A percentile compares a stretch with the other conserved stretches of the same genome.
These are phyloP conservation scores for Drosophila pseudoananassae DNA, from an alignment of 1,140 invertebrate genomes.

Conservation along the genomic window DNA sequence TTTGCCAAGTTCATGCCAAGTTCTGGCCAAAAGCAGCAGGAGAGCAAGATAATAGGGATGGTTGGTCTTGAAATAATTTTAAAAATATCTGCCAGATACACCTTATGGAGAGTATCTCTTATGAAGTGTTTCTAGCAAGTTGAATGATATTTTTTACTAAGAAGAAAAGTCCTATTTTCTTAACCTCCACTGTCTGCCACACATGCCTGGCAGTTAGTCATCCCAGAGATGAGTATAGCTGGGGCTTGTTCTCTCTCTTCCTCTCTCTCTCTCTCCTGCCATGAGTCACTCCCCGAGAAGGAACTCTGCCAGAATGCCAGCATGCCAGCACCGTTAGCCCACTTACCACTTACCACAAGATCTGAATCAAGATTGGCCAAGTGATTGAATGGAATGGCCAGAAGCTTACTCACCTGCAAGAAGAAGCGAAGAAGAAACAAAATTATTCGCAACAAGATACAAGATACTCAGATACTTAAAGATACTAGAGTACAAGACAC, in stretches of 20 bases:
- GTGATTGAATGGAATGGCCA: slow-evolving; percentile 8
- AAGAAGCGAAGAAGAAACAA: slow-evolving; percentile 8
- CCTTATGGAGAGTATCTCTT: too few species aligned
- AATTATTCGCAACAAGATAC: slow-evolving; percentile 6
- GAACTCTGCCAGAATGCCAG: too few species aligned
- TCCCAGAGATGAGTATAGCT: too few species aligned
- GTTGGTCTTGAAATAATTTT: neutral
- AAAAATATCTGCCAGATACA: too few species aligned
- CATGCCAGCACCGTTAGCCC: slow-evolving; percentile 39
- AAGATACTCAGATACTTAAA: slow-evolving; percentile 9
- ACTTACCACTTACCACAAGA: slow-evolving; percentile 45
- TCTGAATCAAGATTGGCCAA: slow-evolving; percentile 22
- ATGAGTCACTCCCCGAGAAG: slow-evolving; percentile 26
- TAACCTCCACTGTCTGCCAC: too few species aligned
- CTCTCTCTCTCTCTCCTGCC: slow-evolving; percentile 7
- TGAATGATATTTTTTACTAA: too few species aligned
- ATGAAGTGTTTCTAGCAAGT: too few species aligned
- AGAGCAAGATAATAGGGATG: neutral
- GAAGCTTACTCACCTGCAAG: slow-evolving; percentile 43
- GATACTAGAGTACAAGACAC: neutral
- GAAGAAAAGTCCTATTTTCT: too few species aligned
- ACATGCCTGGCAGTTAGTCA: too few species aligned
- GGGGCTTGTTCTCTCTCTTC: too few species aligned
- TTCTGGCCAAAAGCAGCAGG: slow-evolving; percentile 49
- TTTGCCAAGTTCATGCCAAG: slow-evolving; percentile 48